Conservation (phyloP, 2,888 invertebrate genomes). For the Proisotoma minuta region DNA sequence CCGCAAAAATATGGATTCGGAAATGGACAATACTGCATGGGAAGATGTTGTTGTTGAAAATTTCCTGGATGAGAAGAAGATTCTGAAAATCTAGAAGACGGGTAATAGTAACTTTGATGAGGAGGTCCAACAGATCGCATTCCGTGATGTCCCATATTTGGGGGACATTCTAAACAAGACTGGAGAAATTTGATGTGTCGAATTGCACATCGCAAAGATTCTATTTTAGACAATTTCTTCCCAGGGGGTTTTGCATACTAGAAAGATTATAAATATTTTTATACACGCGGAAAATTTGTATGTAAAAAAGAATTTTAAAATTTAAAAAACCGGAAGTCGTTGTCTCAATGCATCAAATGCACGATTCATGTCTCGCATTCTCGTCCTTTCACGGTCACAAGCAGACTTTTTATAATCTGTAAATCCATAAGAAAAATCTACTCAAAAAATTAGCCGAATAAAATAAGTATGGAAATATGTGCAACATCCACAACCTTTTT, state of each 20-base stretch:
- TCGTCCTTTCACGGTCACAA: constrained; percentile 73
- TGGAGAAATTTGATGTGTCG: constrained; percentile 71
- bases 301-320: too few species aligned
- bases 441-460: not conserved
- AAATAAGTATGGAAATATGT: too few species aligned
- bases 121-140: not conserved
- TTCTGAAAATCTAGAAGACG: too few species aligned
- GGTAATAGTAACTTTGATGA: not conserved
- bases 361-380: constrained; percentile 81
- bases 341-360: constrained; percentile 61
- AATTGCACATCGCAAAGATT: constrained; percentile 71
- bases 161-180: constrained; percentile 53
- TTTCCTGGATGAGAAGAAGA: not conserved
- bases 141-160: constrained; percentile 9
- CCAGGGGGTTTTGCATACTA: constrained; percentile 64
- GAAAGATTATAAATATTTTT: too few species aligned
- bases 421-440: constrained; percentile 7
- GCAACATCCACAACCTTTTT: constrained; percentile 32
- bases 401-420: constrained; percentile 78
- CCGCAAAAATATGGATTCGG: constrained; percentile 4
- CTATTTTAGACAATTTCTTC: constrained; percentile 80
- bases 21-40: constrained; percentile 5
- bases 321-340: too few species aligned
- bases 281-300: too few species aligned
- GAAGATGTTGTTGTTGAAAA: constrained; percentile 7